A percentile compares a stretch with the other conserved stretches of the same genome.
Conservation (phyloP, 2,797 vertebrate species). For the Lagorchestes hirsutus region DNA sequence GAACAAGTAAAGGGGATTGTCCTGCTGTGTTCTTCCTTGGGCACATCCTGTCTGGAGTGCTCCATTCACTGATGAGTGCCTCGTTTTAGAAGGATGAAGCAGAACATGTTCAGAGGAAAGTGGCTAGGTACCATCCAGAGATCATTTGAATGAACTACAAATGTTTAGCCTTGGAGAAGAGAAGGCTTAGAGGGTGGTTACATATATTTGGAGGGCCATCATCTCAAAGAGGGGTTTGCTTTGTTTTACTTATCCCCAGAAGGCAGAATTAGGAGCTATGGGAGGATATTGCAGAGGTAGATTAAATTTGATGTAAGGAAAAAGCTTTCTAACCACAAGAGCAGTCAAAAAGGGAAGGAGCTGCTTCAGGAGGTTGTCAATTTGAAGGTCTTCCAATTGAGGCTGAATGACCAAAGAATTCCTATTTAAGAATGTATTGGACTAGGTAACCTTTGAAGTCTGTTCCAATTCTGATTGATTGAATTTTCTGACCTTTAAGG, state of each 20-base stretch:
- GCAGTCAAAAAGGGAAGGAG: not conserved
- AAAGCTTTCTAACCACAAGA: not conserved
- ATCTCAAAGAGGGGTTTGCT: not conserved
- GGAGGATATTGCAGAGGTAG: not conserved
- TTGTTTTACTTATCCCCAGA: not conserved
- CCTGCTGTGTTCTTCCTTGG: not conserved
- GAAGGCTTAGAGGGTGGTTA: not conserved
- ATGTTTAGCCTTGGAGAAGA: not conserved
- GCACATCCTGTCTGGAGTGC: not conserved
- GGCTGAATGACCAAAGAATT: not conserved
- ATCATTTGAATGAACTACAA: not conserved
- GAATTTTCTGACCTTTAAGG: not conserved
- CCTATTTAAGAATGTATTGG: not conserved
- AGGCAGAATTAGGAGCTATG: not conserved
- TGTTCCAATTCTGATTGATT: not conserved
- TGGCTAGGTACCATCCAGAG: not conserved
- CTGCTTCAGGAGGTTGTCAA: not conserved
- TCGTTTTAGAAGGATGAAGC: not conserved
- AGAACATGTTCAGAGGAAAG: not conserved
- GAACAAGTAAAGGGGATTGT: not conserved
- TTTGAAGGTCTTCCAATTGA: not conserved
- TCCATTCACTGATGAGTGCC: not conserved
- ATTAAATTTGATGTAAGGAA: not conserved
- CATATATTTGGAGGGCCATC: not conserved
- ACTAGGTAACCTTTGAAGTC: not conserved